Evolutionary conservation across 2,113 vertebrate species (phyloP).

Genomic region (Onychorhynchus coronatus): DNA sequence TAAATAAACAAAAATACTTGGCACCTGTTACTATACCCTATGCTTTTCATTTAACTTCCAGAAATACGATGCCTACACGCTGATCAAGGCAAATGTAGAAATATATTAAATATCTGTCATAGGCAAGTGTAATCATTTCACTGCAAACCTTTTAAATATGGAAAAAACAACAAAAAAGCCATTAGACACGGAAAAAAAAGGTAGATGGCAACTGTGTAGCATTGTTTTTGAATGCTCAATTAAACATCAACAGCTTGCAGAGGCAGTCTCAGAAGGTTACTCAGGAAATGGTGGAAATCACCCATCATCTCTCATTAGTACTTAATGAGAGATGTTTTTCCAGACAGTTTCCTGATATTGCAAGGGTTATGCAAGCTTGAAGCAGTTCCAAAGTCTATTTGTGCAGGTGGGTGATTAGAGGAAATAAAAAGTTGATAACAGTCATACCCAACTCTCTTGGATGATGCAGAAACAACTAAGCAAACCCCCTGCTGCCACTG

Average conservation of each 20-base stretch:
- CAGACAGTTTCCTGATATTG: conserved; percentile 47
- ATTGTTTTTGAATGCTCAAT: conserved; percentile 32
- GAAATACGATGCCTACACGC: not conserved
- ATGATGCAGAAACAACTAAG: conserved; percentile 46
- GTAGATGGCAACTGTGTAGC: not conserved
- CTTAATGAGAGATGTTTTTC: conserved; percentile 59
- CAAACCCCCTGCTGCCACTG: conserved; percentile 18
- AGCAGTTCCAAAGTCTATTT: conserved; percentile 53
- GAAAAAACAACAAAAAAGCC: not conserved
- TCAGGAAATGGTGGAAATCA: conserved; percentile 53
- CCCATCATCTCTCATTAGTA: conserved; percentile 53
- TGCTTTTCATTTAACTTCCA: not conserved
- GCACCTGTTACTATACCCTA: not conserved
- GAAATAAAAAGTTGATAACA: conserved; percentile 44
- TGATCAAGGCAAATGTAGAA: not conserved
- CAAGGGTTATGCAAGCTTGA: conserved; percentile 46
- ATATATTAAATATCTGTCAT: not conserved
- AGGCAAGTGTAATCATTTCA: not conserved
- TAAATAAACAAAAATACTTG: not conserved
- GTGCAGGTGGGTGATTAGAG: conserved; percentile 60
- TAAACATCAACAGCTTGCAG: conserved; percentile 48
- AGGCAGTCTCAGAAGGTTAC: conserved; percentile 36
- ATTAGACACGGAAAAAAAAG: not conserved
- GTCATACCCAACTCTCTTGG: not conserved
- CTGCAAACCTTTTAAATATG: not conserved